These are phyloP conservation scores for Battus philenor DNA, from an alignment of 1,140 invertebrate genomes.

Conservation along the genomic window DNA sequence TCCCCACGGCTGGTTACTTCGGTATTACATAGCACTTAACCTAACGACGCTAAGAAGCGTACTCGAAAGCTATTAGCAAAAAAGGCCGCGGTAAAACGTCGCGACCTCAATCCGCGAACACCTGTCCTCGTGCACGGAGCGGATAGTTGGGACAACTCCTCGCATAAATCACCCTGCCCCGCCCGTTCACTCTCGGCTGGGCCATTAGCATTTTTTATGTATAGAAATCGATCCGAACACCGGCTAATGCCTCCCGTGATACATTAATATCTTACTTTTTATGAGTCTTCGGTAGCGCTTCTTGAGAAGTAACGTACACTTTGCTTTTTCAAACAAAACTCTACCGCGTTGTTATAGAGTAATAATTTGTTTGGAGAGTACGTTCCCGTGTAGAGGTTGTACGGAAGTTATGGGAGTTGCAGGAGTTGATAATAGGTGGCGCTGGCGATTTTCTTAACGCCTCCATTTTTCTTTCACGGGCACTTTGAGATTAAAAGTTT, in stretches of 20 bases:
- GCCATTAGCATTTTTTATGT: constrained; percentile 76
- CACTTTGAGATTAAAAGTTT: constrained; percentile 76
- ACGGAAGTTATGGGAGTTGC: constrained; percentile 51
- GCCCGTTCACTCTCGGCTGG: constrained; percentile 49
- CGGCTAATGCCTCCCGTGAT: constrained; percentile 74
- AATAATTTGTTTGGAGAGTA: constrained; percentile 3
- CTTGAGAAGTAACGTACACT: constrained; percentile 30
- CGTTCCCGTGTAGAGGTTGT: constrained; percentile 15
- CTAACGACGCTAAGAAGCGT: background rate
- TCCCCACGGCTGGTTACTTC: no score
- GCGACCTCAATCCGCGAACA: constrained; percentile 25
- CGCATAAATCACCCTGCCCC: constrained; percentile 63
- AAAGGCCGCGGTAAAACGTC: constrained; percentile 3
- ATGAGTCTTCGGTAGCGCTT: constrained; percentile 69
- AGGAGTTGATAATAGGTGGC: constrained; percentile 73
- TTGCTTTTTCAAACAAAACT: constrained; percentile 11
- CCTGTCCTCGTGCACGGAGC: constrained; percentile 50
- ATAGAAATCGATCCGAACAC: constrained; percentile 71
- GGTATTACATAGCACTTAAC: no score
- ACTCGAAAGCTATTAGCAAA: constrained; percentile 5
- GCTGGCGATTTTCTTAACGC: constrained; percentile 73
- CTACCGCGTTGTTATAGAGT: constrained; percentile 16
- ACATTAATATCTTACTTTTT: constrained; percentile 77
- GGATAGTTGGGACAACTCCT: constrained; percentile 56
- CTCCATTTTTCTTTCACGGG: constrained; percentile 74